A percentile compares a stretch with the other conserved stretches of the same genome.
Evolutionary conservation across 2,113 vertebrate species (phyloP).

Genomic region (Melanerpes formicivorus): DNA sequence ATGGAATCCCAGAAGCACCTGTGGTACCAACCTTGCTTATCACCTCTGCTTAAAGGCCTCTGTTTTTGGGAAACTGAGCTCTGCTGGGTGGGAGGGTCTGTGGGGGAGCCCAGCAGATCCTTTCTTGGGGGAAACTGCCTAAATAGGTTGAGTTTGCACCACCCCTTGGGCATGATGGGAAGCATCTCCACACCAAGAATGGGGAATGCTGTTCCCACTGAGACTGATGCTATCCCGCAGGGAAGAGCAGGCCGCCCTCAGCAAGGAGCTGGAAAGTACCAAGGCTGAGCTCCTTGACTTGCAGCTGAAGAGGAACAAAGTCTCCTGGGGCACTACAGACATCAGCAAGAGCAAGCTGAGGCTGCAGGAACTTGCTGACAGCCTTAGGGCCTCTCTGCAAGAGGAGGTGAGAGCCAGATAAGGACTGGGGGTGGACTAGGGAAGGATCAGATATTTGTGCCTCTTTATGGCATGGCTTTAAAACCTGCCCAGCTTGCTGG

Average conservation of each 20-base stretch:
- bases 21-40: constrained; percentile 69
- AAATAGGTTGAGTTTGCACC: neutral
- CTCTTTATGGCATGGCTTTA: fast-evolving
- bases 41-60: neutral
- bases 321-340: constrained; percentile 34
- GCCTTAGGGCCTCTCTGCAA: constrained; percentile 10
- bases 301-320: constrained; percentile 45
- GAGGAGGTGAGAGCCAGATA: constrained; percentile 45
- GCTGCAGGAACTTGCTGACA: constrained; percentile 8
- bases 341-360: neutral
- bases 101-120: neutral
- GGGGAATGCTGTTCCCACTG: neutral
- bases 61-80: fast-evolving
- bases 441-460: fast-evolving
- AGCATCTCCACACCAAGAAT: fast-evolving
- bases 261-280: constrained; percentile 25
- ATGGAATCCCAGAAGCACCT: constrained; percentile 76
- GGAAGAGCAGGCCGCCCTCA: neutral
- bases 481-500: fast-evolving
- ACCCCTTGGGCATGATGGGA: neutral
- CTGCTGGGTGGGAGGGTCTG: neutral
- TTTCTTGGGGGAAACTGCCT: neutral
- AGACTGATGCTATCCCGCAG: neutral
- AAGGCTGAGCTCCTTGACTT: constrained; percentile 1
- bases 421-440: fast-evolving